A percentile compares a stretch with the other conserved stretches of the same genome.
phyloP scores from a whole-genome alignment of 2,797 vertebrate species.

The Liasis olivaceus region DNA sequence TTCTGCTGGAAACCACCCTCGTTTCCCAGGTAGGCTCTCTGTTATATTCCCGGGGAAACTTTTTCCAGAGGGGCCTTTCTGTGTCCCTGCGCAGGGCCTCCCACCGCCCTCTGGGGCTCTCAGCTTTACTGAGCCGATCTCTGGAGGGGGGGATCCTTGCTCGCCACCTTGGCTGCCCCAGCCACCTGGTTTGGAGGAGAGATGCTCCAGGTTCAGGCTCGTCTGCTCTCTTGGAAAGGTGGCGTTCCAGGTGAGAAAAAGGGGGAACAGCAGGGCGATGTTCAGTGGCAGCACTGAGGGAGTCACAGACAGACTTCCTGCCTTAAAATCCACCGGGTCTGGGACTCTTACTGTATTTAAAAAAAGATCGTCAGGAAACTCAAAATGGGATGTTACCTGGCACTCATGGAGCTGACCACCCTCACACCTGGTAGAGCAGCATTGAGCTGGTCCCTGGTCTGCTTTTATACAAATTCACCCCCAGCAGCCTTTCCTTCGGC shows the following conservation, averaged over 20 bases:
- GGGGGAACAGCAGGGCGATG: constrained; percentile 59
- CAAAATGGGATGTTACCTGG: constrained; percentile 50
- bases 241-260: constrained; percentile 59
- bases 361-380: constrained; percentile 61
- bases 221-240: constrained; percentile 64
- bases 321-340: constrained; percentile 70
- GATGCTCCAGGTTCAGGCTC: constrained; percentile 65
- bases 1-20: no score
- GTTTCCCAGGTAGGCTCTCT: no score
- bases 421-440: no score
- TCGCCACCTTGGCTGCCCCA: constrained; percentile 32
- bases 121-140: constrained; percentile 56
- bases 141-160: constrained; percentile 49
- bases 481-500: no score
- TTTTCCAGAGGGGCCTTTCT: neutral
- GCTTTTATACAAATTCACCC: no score
- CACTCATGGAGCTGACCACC: neutral
- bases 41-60: neutral
- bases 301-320: constrained; percentile 68
- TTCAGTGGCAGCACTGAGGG: constrained; percentile 65
- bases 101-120: neutral
- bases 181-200: constrained; percentile 67
- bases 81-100: no score
- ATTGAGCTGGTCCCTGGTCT: no score
- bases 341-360: constrained; percentile 57